Conservation (phyloP, 2,797 vertebrate species). For the Peromyscus eremicus region DNA sequence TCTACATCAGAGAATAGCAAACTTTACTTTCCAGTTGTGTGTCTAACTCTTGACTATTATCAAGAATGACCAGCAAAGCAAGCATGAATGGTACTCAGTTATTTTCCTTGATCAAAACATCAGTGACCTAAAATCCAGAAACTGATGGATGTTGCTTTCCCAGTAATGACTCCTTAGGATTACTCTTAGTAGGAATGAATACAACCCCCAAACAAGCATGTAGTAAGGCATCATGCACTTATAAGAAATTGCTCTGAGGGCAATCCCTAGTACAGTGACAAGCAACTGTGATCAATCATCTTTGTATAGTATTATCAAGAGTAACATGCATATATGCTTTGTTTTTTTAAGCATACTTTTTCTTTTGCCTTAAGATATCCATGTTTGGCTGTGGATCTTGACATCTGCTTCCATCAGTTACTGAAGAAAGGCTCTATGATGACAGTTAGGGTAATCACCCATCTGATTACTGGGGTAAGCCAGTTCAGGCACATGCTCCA, state of each 20-base stretch:
- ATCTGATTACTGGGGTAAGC: no score
- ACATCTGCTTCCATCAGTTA: no score
- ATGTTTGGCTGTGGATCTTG: neutral
- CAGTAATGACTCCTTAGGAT: neutral
- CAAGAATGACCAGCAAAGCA: neutral
- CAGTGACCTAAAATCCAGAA: neutral
- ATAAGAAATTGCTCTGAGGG: neutral
- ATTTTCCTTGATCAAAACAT: neutral
- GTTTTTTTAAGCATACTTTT: neutral
- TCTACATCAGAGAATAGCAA: neutral
- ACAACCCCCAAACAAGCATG: neutral
- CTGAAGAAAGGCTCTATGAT: no score
- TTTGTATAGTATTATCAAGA: neutral
- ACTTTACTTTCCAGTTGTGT: neutral
- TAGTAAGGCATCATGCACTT: neutral
- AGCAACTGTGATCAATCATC: neutral
- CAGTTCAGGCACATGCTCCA: no score
- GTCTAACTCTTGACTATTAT: neutral
- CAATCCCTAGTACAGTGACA: neutral
- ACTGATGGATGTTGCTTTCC: neutral
- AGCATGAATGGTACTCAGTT: neutral
- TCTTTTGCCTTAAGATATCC: neutral
- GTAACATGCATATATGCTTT: no score
- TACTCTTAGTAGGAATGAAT: neutral
- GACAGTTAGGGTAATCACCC: no score